Evolutionary conservation across 2,797 vertebrate species (phyloP).

Genomic region (Liparis tanakae): DNA sequence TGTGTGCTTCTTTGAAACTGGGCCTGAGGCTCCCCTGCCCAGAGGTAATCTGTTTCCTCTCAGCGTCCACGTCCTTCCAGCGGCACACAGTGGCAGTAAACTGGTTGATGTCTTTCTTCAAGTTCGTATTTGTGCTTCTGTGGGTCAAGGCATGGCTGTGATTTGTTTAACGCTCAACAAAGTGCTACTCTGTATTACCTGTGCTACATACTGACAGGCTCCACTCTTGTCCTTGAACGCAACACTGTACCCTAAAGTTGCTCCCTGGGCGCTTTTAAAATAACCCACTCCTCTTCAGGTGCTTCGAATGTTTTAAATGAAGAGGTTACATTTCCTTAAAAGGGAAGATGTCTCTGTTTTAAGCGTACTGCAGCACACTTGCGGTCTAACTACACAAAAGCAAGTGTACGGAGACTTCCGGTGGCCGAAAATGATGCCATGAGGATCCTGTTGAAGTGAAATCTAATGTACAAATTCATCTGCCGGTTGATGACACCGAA

Average conservation of each 20-base stretch:
- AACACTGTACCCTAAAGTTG: neutral
- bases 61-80: conserved; percentile 20
- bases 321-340: neutral
- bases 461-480: too few relatives aligned
- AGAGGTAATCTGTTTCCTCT: conserved; percentile 57
- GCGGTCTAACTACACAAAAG: too few relatives aligned
- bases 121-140: conserved; percentile 36
- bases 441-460: too few relatives aligned
- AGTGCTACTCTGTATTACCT: neutral
- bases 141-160: conserved; percentile 10
- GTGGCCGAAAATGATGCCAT: too few relatives aligned
- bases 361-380: too few relatives aligned
- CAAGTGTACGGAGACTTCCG: too few relatives aligned
- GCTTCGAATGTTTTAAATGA: neutral
- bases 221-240: neutral
- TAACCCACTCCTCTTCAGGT: neutral
- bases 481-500: too few relatives aligned
- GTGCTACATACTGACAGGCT: neutral
- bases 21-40: conserved; percentile 61
- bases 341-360: too few relatives aligned
- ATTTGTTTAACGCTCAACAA: conserved; percentile 23
- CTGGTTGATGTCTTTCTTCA: conserved; percentile 24
- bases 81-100: conserved; percentile 21
- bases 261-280: neutral
- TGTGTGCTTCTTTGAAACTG: conserved; percentile 57